These are phyloP conservation scores for Brachyptera risi DNA, from an alignment of 2,888 invertebrate genomes.

Conservation along the genomic window DNA sequence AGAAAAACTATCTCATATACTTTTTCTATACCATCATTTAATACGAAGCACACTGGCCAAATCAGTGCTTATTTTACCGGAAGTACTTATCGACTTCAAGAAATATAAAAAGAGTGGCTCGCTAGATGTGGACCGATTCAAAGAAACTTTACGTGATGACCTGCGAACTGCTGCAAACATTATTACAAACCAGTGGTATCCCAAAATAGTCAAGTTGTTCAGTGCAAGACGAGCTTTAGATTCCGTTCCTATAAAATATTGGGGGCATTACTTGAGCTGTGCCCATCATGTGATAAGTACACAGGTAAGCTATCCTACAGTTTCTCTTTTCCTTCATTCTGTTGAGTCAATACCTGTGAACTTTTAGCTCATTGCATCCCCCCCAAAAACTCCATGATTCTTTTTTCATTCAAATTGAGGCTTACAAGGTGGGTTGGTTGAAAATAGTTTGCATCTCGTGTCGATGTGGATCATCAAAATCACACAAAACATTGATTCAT, in stretches of 20 bases:
- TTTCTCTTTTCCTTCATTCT: too few species aligned
- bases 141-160: not conserved
- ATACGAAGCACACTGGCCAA: conserved; percentile 56
- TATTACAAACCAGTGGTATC: conserved; percentile 18
- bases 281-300: conserved; percentile 18
- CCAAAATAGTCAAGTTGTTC: conserved; percentile 19
- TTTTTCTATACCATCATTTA: conserved; percentile 60
- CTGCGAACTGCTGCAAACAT: conserved; percentile 7
- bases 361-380: too few species aligned
- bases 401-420: too few species aligned
- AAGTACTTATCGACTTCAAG: conserved; percentile 51
- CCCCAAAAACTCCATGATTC: too few species aligned
- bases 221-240: not conserved
- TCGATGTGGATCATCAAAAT: too few species aligned
- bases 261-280: conserved; percentile 20
- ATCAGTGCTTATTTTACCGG: conserved; percentile 51
- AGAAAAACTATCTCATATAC: conserved; percentile 52
- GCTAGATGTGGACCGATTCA: not conserved
- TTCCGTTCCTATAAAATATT: conserved; percentile 1
- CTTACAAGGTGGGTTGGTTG: too few species aligned
- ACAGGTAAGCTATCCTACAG: conserved; percentile 12
- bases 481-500: too few species aligned
- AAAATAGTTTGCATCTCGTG: too few species aligned
- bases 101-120: conserved; percentile 40
- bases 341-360: too few species aligned